phyloP scores from a whole-genome alignment of 2,888 invertebrate species.

The Plemyria rubiginata region DNA sequence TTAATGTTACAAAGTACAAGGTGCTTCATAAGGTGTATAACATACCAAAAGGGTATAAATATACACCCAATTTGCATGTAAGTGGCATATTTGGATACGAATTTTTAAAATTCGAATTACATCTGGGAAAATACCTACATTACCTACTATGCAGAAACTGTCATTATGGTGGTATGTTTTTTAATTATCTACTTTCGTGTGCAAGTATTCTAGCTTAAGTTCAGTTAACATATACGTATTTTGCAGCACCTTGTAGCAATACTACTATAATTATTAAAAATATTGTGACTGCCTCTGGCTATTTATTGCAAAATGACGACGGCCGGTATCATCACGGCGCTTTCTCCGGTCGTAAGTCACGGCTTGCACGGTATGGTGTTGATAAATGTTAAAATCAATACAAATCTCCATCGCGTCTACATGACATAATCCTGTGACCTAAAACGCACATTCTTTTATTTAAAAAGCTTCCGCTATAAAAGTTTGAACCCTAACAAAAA shows the following conservation, averaged over 20 bases:
- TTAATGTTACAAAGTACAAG: slow-evolving; percentile 3
- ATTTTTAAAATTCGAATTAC: no score
- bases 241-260: slow-evolving; percentile 3
- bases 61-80: no score
- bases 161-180: no score
- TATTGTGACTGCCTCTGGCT: slow-evolving; percentile 44
- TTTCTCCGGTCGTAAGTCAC: slow-evolving; percentile 66
- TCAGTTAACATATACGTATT: background rate
- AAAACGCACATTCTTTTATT: slow-evolving; percentile 32
- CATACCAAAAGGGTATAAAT: background rate
- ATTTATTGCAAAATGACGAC: slow-evolving; percentile 52
- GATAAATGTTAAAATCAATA: slow-evolving; percentile 65
- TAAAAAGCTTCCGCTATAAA: no score
- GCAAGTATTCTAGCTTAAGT: no score
- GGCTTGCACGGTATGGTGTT: slow-evolving; percentile 44
- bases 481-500: no score
- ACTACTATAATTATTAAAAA: slow-evolving; percentile 44
- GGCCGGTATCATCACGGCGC: slow-evolving; percentile 48
- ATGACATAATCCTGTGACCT: slow-evolving; percentile 56
- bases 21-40: background rate
- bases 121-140: no score
- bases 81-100: no score
- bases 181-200: no score
- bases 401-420: slow-evolving; percentile 51
- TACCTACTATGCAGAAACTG: no score